Conservation (phyloP, 2,888 invertebrate genomes). For the Marasmarcha lunaedactyla region DNA sequence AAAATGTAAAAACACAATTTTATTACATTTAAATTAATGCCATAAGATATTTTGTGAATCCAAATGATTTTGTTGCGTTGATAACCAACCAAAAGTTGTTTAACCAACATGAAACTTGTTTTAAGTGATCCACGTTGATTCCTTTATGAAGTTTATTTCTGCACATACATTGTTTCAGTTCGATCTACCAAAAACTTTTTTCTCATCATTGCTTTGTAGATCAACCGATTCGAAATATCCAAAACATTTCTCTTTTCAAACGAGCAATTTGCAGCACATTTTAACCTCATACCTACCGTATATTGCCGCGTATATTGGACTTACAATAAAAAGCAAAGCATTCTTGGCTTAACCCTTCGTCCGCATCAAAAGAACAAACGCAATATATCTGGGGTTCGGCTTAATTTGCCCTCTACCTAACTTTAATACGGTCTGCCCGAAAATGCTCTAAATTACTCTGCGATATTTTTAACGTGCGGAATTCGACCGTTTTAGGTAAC, state of each 20-base stretch:
- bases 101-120: no score
- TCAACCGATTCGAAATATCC: no score
- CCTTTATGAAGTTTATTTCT: no score
- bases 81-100: no score
- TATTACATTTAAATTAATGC: no score
- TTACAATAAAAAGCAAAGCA: constrained; percentile 67
- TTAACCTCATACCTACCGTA: constrained; percentile 14
- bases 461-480: constrained; percentile 66
- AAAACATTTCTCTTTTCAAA: not conserved
- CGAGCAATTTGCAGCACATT: constrained; percentile 1
- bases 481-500: constrained; percentile 60
- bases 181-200: no score
- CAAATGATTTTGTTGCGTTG: no score
- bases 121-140: no score
- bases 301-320: constrained; percentile 41
- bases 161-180: no score
- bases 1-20: no score
- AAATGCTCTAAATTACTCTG: constrained; percentile 64
- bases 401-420: constrained; percentile 62
- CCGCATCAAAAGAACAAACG: constrained; percentile 69
- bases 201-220: no score
- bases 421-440: constrained; percentile 56
- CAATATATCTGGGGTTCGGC: constrained; percentile 66
- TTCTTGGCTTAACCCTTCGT: constrained; percentile 70
- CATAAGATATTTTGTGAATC: no score